A percentile compares a stretch with the other conserved stretches of the same genome.
Evolutionary conservation across 2,113 vertebrate species (phyloP).

Genomic region (Coptodon bakossiorum): DNA sequence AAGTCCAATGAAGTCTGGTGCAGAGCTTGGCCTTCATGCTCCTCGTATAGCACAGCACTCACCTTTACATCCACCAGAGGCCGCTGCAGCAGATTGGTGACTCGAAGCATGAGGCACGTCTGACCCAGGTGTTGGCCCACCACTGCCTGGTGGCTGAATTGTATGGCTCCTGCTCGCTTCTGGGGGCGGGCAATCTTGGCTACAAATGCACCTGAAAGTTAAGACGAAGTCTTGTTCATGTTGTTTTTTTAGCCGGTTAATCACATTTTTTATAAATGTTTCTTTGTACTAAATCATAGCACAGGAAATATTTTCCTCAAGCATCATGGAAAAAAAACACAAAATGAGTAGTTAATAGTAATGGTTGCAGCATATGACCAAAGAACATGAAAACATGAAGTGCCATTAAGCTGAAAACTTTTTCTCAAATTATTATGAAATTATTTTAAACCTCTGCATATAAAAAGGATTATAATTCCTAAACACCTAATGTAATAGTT

Average conservation of each 20-base stretch:
- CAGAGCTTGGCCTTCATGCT: conserved; percentile 79
- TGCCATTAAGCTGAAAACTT: neutral
- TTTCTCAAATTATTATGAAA: neutral
- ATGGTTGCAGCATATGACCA: neutral
- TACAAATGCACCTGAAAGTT: conserved; percentile 87
- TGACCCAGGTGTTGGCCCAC: conserved; percentile 81
- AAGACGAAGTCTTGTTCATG: neutral
- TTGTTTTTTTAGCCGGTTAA: neutral
- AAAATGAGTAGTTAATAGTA: neutral
- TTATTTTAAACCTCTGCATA: neutral
- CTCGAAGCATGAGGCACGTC: conserved; percentile 84
- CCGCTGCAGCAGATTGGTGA: conserved; percentile 83
- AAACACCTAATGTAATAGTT: neutral
- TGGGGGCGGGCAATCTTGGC: conserved; percentile 96
- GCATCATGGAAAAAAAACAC: neutral
- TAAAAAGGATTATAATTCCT: neutral
- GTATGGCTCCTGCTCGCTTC: conserved; percentile 86
- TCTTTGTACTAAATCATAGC: neutral
- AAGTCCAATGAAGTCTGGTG: conserved; percentile 89
- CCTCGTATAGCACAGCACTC: conserved; percentile 88
- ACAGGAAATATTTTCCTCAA: neutral
- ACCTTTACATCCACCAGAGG: conserved; percentile 84
- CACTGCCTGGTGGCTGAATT: conserved; percentile 84
- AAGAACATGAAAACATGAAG: neutral
- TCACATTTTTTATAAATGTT: neutral